A percentile compares a stretch with the other conserved stretches of the same genome.
phyloP scores from a whole-genome alignment of 2,797 vertebrate genomes.

The Myripristis jacobus region DNA sequence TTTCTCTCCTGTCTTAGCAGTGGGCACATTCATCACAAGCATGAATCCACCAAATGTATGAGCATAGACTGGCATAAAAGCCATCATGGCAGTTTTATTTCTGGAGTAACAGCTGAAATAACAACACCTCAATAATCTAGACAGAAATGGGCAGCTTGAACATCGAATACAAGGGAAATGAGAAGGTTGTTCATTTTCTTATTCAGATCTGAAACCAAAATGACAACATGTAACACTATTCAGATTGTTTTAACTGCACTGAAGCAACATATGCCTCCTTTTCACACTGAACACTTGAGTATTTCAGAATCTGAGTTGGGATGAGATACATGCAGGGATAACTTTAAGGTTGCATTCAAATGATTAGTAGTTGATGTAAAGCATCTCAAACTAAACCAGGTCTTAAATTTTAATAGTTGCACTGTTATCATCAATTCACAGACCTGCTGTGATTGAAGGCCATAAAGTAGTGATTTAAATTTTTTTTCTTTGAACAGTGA shows the following conservation, averaged over 20 bases:
- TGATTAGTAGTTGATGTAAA: background rate
- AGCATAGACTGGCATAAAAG: background rate
- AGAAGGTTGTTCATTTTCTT: too few relatives aligned
- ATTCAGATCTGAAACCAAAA: too few relatives aligned
- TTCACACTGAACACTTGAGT: constrained; percentile 8
- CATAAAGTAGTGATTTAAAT: constrained; percentile 42
- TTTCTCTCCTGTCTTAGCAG: background rate
- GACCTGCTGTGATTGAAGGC: constrained; percentile 17
- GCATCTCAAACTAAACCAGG: background rate
- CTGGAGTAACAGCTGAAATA: too few relatives aligned
- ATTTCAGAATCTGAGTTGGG: background rate
- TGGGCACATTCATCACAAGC: background rate
- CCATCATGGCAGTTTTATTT: too few relatives aligned
- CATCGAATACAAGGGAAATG: too few relatives aligned
- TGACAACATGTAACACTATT: too few relatives aligned
- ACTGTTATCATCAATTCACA: constrained; percentile 37
- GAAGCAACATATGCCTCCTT: too few relatives aligned
- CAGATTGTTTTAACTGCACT: too few relatives aligned
- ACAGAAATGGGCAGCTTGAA: too few relatives aligned
- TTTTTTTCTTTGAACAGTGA: constrained; percentile 24
- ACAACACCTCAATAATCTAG: too few relatives aligned
- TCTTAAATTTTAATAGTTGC: constrained; percentile 6
- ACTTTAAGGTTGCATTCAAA: constrained; percentile 14
- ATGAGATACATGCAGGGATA: background rate
- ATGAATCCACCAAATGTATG: background rate